A percentile compares a stretch with the other conserved stretches of the same genome.
These are phyloP conservation scores for Pardosa pseudoannulata DNA, from an alignment of 2,888 invertebrate genomes.

Conservation along the genomic window DNA sequence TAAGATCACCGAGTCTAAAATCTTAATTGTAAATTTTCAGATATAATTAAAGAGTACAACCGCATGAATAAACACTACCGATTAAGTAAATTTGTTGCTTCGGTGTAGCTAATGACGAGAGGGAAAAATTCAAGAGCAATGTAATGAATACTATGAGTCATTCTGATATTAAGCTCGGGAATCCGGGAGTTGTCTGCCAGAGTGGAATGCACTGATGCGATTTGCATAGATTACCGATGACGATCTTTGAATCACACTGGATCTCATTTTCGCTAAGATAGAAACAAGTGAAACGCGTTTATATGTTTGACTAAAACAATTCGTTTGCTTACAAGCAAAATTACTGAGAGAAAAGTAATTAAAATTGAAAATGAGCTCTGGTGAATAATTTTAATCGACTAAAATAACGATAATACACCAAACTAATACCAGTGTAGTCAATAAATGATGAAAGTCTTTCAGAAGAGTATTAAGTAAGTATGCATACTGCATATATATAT, in stretches of 20 bases:
- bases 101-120: neutral
- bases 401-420: too few relatives aligned
- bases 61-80: constrained; percentile 3
- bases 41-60: neutral
- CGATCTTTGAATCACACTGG: neutral
- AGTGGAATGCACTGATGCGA: constrained; percentile 12
- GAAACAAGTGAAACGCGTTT: neutral
- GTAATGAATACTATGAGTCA: neutral
- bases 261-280: neutral
- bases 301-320: too few relatives aligned
- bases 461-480: too few relatives aligned
- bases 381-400: too few relatives aligned
- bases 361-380: too few relatives aligned
- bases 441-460: too few relatives aligned
- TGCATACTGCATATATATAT: too few relatives aligned
- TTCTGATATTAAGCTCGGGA: neutral
- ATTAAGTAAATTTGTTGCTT: constrained; percentile 2
- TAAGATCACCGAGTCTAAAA: neutral
- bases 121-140: neutral
- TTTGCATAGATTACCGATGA: constrained; percentile 14
- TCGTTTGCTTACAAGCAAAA: too few relatives aligned
- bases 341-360: too few relatives aligned
- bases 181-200: neutral
- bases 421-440: too few relatives aligned
- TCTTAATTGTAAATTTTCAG: neutral